Base-by-base conservation (phyloP, 2,888 invertebrate species). In the Drosophila diplacantha region DNA sequence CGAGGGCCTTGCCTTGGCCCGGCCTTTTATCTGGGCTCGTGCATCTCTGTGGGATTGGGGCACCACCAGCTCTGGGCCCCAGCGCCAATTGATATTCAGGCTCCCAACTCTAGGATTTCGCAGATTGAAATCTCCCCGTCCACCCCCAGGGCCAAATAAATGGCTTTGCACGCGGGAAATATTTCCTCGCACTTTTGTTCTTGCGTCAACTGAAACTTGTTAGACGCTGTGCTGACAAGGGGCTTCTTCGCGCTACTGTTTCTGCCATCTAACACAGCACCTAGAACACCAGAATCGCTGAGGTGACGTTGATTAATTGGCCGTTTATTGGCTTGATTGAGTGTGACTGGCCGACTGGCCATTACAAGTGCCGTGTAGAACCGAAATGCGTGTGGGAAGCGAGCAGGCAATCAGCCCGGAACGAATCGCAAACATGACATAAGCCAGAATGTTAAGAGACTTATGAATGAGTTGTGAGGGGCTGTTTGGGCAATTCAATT, bases 301-400 rank as follows among this genome's bases (percentile, higher is more conserved):
- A 37, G 35, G 26, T 54, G 71, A 77, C 78, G 61, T 68, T 78
- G 78, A 78, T 78, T 78, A 74, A 78, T 73, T 71, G 78, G 38
- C 43, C 63, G 49, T 65, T 71, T 68, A 75, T 71, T 71, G 70
- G 66, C 60, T 58, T 65, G 72, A 72, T 59, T 66, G 66, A 67
- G 43, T 68, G 61, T 69, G 66, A 53, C 59, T 56, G 67, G 41
- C 51, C 44, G 65, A 38, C 58, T 58, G 71, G 37, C 49, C 59
- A 59, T 78, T 75, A 75, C 66, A 63, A 46, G 55, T 66, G 63
- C 3, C 18, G 14, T 24, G 49, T 12, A 59, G 67, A 29, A 52
- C 58, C 58, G 44, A 74, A 71, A 29, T 18, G 41, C 43, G 49
- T 55, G 76, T 80, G 82, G 74, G 76, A 47, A 71, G 73, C 39